These are phyloP conservation scores for Lepidocolaptes lacrymiger DNA, from an alignment of 2,797 vertebrate genomes.

Conservation along the genomic window DNA sequence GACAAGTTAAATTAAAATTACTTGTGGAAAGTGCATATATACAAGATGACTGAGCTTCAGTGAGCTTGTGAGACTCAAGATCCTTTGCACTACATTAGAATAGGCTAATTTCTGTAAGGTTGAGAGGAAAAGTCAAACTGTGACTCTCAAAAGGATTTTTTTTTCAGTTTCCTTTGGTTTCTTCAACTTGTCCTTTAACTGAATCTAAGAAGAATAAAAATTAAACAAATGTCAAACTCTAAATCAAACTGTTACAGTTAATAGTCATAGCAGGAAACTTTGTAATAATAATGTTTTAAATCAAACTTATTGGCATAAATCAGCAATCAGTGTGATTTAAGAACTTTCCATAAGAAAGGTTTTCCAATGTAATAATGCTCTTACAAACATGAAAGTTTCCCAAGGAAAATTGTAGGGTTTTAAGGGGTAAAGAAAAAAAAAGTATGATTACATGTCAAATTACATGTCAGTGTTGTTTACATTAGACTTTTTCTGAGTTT, in stretches of 20 bases:
- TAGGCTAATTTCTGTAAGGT: background rate
- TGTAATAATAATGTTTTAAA: background rate
- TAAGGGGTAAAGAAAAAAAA: background rate
- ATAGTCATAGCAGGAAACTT: background rate
- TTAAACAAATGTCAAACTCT: background rate
- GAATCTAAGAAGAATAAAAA: slow-evolving; percentile 4
- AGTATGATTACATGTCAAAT: fast-evolving
- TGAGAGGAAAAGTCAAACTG: background rate
- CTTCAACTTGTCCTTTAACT: background rate
- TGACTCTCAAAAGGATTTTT: background rate
- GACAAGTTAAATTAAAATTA: background rate
- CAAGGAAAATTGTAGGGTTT: background rate
- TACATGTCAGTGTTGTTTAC: background rate
- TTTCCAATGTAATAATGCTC: background rate
- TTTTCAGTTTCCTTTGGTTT: background rate
- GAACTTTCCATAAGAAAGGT: background rate
- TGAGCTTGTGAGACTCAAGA: background rate
- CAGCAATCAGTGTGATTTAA: background rate
- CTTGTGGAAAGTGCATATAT: background rate
- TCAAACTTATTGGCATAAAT: background rate
- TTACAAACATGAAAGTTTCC: background rate
- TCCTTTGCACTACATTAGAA: background rate
- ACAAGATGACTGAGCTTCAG: background rate
- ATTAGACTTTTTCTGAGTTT: background rate
- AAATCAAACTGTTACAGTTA: background rate